A percentile compares a stretch with the other conserved stretches of the same genome.
Evolutionary conservation across 2,113 vertebrate species (phyloP).

Genomic region (Muscicapa adusta): DNA sequence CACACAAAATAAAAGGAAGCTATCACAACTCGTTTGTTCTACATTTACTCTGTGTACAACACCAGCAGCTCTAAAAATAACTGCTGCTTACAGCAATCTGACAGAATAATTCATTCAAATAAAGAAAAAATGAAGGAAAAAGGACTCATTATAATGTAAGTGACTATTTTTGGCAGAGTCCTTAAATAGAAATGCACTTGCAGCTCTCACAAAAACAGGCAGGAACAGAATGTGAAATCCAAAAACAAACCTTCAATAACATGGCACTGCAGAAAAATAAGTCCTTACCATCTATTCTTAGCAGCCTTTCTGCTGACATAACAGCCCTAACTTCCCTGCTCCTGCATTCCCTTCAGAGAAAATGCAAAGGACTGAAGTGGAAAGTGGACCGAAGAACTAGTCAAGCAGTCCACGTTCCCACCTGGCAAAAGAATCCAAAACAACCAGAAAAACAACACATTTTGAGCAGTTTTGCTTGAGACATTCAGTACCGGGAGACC

Average conservation of each 20-base stretch:
- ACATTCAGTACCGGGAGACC: neutral
- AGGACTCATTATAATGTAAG: neutral
- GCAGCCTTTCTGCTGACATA: neutral
- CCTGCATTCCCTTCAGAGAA: neutral
- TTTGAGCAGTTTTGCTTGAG: neutral
- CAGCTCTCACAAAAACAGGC: neutral
- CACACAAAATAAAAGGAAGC: neutral
- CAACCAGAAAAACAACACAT: neutral
- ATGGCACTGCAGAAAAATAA: neutral
- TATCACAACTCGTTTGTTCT: neutral
- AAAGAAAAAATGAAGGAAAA: neutral
- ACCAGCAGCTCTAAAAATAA: slow-evolving; percentile 13
- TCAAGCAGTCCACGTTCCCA: neutral
- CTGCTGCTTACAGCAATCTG: neutral
- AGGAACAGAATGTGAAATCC: slow-evolving; percentile 46
- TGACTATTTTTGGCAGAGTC: slow-evolving; percentile 2
- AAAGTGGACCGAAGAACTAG: neutral
- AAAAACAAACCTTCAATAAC: neutral
- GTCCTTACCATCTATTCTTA: slow-evolving; percentile 9
- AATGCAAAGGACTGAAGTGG: neutral
- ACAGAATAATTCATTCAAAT: neutral
- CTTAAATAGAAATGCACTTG: slow-evolving; percentile 17
- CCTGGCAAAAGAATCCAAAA: neutral
- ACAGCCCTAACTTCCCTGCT: neutral
- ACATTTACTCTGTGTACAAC: neutral